Evolutionary conservation across 2,888 invertebrate species (phyloP), one percentile per base, ranked within the genome.

Genomic region (Dolomedes plantarius): DNA sequence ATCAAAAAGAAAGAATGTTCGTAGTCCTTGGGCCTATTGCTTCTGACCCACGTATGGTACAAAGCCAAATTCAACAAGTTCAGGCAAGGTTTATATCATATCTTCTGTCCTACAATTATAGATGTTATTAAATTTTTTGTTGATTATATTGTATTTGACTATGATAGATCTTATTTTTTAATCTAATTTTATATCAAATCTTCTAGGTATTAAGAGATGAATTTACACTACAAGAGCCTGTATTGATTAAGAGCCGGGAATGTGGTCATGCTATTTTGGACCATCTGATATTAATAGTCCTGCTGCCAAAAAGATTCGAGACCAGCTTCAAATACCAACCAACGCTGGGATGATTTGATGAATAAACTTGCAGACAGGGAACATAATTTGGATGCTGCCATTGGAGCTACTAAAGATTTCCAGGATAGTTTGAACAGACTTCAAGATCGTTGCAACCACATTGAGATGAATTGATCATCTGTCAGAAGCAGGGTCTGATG

Each of bases 1-100:
- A 94, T 32, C 95, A 97, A 89, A 99, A 99, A 92, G 98, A 98
- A 90, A 95, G 97, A 89, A 98, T 99, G 98, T 93, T 99, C 92
- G 95, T 96, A 0, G 98, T 98, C 0, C 93, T 99, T 0, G 98
- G 98, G 23, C 98, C 98, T 0, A 97, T 99, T 90, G 97, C 98
- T 0, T 96, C 97, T 0, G 98, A 99, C 92, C 97, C 98, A 0
- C 93, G 97, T 77, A 96, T 98, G 95, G 97, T 98, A 1, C 96
- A 97, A 90, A 97, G 96, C 46, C 98, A 98, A 93, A 96, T 98
- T 23, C 97, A 98, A 91, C 97, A 97, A 93, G 93, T 93, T 69
- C 92, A 93, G 90, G 92, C 92, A 86, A 36, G 36, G 9, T 36
- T 36, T 7, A 36, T n/a, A n/a, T n/a, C n/a, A n/a, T n/a, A n/a